Base-by-base conservation (phyloP, 2,113 vertebrate species). In the Gopherus flavomarginatus region DNA sequence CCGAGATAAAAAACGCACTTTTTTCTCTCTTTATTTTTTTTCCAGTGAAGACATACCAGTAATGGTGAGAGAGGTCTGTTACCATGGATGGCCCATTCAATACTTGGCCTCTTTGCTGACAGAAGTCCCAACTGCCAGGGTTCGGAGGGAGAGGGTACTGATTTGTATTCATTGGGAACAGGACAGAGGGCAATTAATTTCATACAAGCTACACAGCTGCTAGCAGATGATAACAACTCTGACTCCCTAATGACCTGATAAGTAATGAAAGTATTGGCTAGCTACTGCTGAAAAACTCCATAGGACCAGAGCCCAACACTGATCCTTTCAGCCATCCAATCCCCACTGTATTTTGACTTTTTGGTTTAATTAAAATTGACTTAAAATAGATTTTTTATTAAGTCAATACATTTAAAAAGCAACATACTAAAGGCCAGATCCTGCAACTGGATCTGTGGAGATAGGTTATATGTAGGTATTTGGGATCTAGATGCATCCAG, bases 51-150 rank as follows among this genome's bases (percentile, higher is more conserved):
- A 72, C n/a, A 11, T 38, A 72, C 4, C 65, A 72, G 22, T 72
- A 72, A 72, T n/a, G 35, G 29, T 38, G n/a, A 38, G 26, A 47
- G 13, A 44, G 22, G 21, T 42, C 72, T 26, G 44, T 47, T 78
- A 78, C 47, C 79, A 1, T 3, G 27, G 27, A 77, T 31, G 94
- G 53, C 35, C 13, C 77, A 6, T 2, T 42, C 21, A 62, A 42
- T 31, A 90, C 54, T 52, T 80, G 38, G 54, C 47, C 82, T 87
- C 54, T 88, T 9, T 53, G 72, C 24, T 77, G n/a, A 85, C 49
- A 89, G 78, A 52, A 84, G 31, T 0, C 69, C 38, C 78, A 78
- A 38, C 0, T 0, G 27, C 5, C 5, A 62, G 26, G 26, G 65
- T n/a, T 35, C 21, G 65, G 65, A 69, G 21, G n/a, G 72, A 88